Evolutionary conservation across 2,888 invertebrate genomes (phyloP).

Genomic region (Zaprionus bogoriensis): DNA sequence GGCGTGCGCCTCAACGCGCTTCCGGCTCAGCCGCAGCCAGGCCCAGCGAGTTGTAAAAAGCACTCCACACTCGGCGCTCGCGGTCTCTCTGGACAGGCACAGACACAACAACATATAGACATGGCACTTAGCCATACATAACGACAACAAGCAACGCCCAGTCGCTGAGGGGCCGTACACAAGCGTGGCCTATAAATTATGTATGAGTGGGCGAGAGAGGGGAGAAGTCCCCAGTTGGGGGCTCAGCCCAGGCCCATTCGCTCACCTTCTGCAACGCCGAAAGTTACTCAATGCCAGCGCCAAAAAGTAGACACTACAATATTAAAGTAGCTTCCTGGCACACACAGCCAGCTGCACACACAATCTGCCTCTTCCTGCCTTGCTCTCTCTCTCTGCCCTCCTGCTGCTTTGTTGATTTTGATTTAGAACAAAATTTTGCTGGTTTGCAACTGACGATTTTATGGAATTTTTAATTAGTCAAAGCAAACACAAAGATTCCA

Average conservation of each 20-base stretch:
- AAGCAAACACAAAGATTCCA: constrained; percentile 28
- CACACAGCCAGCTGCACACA: constrained; percentile 14
- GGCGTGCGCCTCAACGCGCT: constrained; percentile 45
- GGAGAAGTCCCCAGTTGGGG: too few species aligned
- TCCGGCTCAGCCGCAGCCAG: constrained; percentile 55
- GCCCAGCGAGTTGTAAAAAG: constrained; percentile 6
- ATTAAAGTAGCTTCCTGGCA: constrained; percentile 48
- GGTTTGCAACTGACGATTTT: constrained; percentile 42
- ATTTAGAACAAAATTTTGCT: constrained; percentile 42
- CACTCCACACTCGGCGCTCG: background rate
- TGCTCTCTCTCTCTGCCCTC: constrained; percentile 6
- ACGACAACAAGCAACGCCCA: constrained; percentile 55
- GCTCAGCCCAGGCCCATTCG: constrained; percentile 8
- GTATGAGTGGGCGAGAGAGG: constrained; percentile 57
- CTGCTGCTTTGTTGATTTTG: constrained; percentile 50
- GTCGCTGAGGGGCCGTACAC: constrained; percentile 43
- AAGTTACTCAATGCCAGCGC: constrained; percentile 47
- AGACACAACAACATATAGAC: constrained; percentile 31
- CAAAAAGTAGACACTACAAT: constrained; percentile 53
- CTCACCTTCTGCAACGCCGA: constrained; percentile 28
- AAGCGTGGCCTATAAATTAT: constrained; percentile 65
- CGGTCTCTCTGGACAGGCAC: background rate
- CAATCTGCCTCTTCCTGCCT: background rate
- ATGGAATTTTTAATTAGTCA: constrained; percentile 69
- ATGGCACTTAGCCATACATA: constrained; percentile 67